Evolutionary conservation across 2,113 vertebrate genomes (phyloP), one percentile per base, ranked within the genome.

Genomic region (Podocnemis expansa): DNA sequence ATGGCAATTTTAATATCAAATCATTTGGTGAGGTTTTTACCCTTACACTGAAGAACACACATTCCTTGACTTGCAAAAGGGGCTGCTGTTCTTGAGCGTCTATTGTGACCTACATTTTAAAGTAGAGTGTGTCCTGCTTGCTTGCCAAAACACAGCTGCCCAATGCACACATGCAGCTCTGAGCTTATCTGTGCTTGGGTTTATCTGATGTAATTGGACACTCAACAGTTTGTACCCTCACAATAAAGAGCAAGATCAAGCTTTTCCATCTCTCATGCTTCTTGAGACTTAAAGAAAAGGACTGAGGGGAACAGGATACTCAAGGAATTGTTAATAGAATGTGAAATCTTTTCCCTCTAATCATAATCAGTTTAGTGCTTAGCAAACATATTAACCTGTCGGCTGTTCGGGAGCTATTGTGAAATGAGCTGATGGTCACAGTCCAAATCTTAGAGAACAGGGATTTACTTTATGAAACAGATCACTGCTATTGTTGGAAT

Each of bases 311-410:
- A 75, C 4, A 51, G 14, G 38, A 7, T 43, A 10, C 1, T 70
- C 14, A 88, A 16, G 4, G 25, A 82, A 91, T 34, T 10, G 25
- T 73, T 87, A 84, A 38, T 67, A 38, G 13, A 63, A 80, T 49
- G 52, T 4, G 10, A 0, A 6, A 27, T 60, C 78, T 60, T 79
- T 34, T 89, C 91, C 34, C 73, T 87, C 21, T 56, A 56, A 88
- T 89, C 45, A 29, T 87, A 84, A 84, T 43, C 29, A 81, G 38
- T n/a, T 84, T 34, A n/a, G n/a, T 55, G 87, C 29, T 7, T 87
- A 90, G 41, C 73, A 89, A 85, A 60, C 41, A 21, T 87, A 51
- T 22, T 94, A 90, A 52, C 78, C 56, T 91, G 67, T 21, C 38
- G 19, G 4, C 19, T 70, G 63, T 38, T 70, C 10, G 3, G 16